Evolutionary conservation across 2,888 invertebrate species (phyloP).

Genomic region (Cheilosia impressa): DNA sequence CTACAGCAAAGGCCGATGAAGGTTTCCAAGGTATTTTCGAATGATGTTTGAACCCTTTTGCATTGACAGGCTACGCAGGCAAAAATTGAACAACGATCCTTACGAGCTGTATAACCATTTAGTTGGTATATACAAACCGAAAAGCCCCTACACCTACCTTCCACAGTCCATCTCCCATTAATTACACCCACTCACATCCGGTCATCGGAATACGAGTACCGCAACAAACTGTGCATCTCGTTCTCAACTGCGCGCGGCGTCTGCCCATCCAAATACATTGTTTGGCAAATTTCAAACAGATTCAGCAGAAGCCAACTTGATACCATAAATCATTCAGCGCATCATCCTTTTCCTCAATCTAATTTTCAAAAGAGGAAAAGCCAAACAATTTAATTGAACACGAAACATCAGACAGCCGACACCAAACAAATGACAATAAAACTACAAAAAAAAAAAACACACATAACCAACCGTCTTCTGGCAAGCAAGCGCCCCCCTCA

Average conservation of each 20-base stretch:
- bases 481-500: slow-evolving; percentile 70
- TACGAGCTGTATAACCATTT: too few species aligned
- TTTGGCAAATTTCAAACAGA: slow-evolving; percentile 59
- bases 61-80: too few species aligned
- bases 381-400: slow-evolving; percentile 73
- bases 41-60: too few species aligned
- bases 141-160: neutral
- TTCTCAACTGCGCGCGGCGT: neutral
- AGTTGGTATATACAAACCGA: neutral
- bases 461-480: slow-evolving; percentile 39
- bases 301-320: slow-evolving; percentile 60
- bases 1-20: too few species aligned
- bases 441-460: slow-evolving; percentile 17
- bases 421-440: slow-evolving; percentile 70
- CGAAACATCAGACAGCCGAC: slow-evolving; percentile 72
- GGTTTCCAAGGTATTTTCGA: too few species aligned
- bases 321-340: slow-evolving; percentile 68
- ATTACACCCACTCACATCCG: slow-evolving; percentile 59
- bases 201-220: slow-evolving; percentile 27
- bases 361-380: slow-evolving; percentile 37
- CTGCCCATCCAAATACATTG: neutral
- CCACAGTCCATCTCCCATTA: neutral
- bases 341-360: slow-evolving; percentile 49
- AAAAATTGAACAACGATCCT: too few species aligned
- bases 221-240: neutral